Evolutionary conservation across 2,113 vertebrate genomes (phyloP).

Genomic region (Apodemus sylvaticus): DNA sequence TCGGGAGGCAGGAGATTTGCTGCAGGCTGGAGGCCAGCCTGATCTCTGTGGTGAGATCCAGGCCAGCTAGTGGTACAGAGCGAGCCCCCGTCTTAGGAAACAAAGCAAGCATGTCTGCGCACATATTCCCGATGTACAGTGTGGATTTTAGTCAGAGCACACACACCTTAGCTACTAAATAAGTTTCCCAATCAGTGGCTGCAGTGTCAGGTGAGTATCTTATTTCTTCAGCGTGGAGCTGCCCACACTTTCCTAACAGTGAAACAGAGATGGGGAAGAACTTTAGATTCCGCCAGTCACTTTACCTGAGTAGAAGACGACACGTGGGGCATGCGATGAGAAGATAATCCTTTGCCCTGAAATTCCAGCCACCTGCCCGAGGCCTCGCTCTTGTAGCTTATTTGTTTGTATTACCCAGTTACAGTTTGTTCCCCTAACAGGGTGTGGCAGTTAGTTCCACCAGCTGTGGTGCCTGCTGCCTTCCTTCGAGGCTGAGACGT

Average conservation of each 20-base stretch:
- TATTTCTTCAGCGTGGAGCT: conserved; percentile 48
- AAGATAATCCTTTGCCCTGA: conserved; percentile 41
- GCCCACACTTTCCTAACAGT: conserved; percentile 9
- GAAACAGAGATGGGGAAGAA: neutral
- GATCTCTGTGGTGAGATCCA: too few relatives aligned
- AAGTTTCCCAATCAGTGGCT: conserved; percentile 37
- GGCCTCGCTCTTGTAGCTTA: neutral
- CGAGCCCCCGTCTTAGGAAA: neutral
- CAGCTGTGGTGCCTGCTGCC: conserved; percentile 52
- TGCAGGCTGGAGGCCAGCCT: neutral
- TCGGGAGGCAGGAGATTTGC: neutral
- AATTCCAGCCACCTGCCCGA: neutral
- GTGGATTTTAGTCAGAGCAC: neutral
- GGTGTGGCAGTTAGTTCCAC: neutral
- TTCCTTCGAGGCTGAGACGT: conserved; percentile 72
- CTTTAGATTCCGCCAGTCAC: neutral
- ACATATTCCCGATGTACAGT: conserved; percentile 47
- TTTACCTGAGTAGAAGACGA: conserved; percentile 14
- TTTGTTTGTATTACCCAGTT: conserved; percentile 53
- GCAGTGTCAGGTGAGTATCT: neutral
- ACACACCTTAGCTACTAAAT: neutral
- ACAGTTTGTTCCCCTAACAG: conserved; percentile 61
- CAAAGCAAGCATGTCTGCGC: neutral
- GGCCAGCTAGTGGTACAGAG: neutral
- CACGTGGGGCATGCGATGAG: neutral